A percentile compares a stretch with the other conserved stretches of the same genome.
These are phyloP conservation scores for Laterallus jamaicensis DNA, from an alignment of 2,113 vertebrate species.

Conservation along the genomic window DNA sequence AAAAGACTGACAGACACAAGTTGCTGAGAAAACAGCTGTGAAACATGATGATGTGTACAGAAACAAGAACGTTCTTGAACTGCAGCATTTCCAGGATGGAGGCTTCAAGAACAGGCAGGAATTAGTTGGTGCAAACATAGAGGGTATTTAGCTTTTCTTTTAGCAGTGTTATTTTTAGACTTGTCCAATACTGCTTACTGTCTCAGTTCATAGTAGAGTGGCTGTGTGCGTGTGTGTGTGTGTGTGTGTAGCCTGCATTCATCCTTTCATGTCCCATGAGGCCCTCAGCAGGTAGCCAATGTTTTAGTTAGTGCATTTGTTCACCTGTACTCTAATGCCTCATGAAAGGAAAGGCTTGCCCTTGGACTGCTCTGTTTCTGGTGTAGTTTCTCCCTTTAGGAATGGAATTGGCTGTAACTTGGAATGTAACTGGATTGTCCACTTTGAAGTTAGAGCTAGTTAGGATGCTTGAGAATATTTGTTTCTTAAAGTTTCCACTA, in stretches of 20 bases:
- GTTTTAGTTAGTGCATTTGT: neutral
- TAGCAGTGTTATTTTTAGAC: neutral
- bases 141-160: neutral
- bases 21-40: neutral
- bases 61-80: neutral
- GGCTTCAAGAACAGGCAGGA: neutral
- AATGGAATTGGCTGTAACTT: neutral
- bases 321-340: neutral
- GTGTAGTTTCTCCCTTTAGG: neutral
- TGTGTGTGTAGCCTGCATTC: neutral
- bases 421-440: neutral
- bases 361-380: neutral
- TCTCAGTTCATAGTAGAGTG: neutral
- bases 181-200: neutral
- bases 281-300: neutral
- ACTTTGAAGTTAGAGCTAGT: neutral
- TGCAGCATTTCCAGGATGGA: neutral
- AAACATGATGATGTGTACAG: neutral
- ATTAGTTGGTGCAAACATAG: neutral
- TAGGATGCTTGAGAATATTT: neutral
- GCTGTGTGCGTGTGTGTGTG: accelerated
- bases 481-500: neutral
- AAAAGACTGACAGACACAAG: neutral
- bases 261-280: neutral
- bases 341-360: neutral